Percentiles rank a stretch among this genome's conserved stretches.
Conservation (phyloP, 2,888 invertebrate genomes). For the Dioctria rufipes region DNA sequence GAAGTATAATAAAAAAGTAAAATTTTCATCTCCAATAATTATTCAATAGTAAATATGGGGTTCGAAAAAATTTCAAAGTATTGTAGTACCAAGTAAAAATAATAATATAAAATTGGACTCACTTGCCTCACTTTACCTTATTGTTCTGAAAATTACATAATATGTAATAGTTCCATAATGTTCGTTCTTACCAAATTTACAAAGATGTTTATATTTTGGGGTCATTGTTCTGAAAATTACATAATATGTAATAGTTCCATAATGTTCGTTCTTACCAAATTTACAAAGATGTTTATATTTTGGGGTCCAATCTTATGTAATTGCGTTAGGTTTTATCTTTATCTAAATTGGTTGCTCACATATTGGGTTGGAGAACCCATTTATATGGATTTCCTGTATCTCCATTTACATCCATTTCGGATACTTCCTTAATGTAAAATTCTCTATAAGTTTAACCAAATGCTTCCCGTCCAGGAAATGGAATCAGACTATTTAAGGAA, state of each 20-base stretch:
- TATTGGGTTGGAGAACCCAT: neutral
- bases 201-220: neutral
- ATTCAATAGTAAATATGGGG: too few relatives aligned
- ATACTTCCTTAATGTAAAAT: constrained; percentile 42
- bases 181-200: constrained; percentile 1
- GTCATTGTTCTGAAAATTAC: neutral
- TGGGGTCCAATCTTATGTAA: constrained; percentile 23
- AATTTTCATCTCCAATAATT: too few relatives aligned
- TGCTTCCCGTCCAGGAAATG: constrained; percentile 39
- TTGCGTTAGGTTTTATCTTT: constrained; percentile 41
- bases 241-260: neutral
- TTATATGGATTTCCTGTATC: constrained; percentile 23
- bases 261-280: constrained; percentile 6
- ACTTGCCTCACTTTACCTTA: too few relatives aligned
- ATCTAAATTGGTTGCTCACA: constrained; percentile 32
- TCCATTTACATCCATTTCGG: constrained; percentile 27
- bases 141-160: too few relatives aligned
- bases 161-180: neutral
- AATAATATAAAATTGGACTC: too few relatives aligned
- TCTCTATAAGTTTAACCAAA: constrained; percentile 29
- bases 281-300: constrained; percentile 7
- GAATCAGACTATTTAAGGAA: constrained; percentile 32
- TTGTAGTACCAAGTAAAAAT: too few relatives aligned
- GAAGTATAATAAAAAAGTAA: too few relatives aligned
- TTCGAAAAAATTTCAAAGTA: too few relatives aligned